Evolutionary conservation across 2,888 invertebrate species (phyloP).

Genomic region (Limnephilus marmoratus): DNA sequence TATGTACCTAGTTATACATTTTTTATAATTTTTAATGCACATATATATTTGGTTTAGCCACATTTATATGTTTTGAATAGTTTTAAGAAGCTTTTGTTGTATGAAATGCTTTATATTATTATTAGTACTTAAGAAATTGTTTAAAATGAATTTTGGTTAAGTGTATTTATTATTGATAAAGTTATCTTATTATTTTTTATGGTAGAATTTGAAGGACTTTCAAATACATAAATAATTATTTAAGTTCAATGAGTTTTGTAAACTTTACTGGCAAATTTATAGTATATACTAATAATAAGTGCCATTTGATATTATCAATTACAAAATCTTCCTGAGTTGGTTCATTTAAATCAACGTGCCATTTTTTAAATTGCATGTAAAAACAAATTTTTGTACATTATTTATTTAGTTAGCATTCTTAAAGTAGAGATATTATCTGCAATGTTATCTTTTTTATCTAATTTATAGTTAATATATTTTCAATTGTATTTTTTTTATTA

Average conservation of each 20-base stretch:
- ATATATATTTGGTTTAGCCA: not conserved
- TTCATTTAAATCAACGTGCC: not conserved
- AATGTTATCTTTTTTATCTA: constrained; percentile 45
- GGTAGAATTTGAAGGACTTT: not conserved
- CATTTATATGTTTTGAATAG: not conserved
- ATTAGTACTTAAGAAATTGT: not conserved
- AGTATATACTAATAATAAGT: not conserved
- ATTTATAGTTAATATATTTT: constrained; percentile 23
- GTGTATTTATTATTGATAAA: not conserved
- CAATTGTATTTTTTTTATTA: not conserved
- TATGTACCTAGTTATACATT: not conserved
- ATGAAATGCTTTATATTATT: not conserved
- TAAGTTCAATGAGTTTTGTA: not conserved
- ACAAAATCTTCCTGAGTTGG: not conserved
- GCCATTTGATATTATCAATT: not conserved
- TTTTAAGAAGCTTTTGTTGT: not conserved
- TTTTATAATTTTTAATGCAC: not conserved
- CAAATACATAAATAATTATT: not conserved
- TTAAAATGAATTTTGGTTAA: not conserved
- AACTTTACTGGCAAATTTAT: not conserved
- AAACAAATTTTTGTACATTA: constrained; percentile 4
- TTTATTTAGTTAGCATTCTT: constrained; percentile 27
- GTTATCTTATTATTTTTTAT: not conserved
- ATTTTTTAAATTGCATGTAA: constrained; percentile 3
- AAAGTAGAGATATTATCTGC: not conserved